phyloP scores from a whole-genome alignment of 2,888 invertebrate species.

The Heliconius ismenius region DNA sequence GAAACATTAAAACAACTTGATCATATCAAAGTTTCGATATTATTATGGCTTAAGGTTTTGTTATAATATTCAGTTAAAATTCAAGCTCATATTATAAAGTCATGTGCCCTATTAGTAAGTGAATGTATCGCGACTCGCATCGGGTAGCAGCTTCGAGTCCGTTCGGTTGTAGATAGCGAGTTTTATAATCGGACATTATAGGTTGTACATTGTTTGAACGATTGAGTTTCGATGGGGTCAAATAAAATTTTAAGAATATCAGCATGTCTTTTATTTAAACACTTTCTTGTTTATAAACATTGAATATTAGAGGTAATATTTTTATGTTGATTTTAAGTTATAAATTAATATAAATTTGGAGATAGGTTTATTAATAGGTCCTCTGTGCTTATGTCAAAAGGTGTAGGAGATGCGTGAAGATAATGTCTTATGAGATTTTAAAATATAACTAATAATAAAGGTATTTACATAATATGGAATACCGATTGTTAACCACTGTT shows the following conservation, averaged over 20 bases:
- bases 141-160: constrained; percentile 56
- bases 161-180: constrained; percentile 60
- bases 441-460: background rate
- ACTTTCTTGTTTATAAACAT: constrained; percentile 8
- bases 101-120: constrained; percentile 14
- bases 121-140: constrained; percentile 24
- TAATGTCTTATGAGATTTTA: background rate
- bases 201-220: constrained; percentile 75
- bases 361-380: background rate
- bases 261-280: constrained; percentile 41
- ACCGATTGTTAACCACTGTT: background rate
- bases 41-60: too few relatives aligned
- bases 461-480: background rate
- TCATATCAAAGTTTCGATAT: background rate
- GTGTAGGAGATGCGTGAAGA: background rate
- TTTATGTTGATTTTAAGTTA: background rate
- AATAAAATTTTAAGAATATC: constrained; percentile 79
- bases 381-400: background rate
- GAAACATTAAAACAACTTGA: background rate
- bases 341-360: background rate
- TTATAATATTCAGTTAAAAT: too few relatives aligned
- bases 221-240: constrained; percentile 79
- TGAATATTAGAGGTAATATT: background rate
- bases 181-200: constrained; percentile 57
- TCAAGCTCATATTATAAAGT: background rate